These are phyloP conservation scores for Sciurus niger DNA, from an alignment of 2,113 vertebrate genomes.

Conservation along the genomic window DNA sequence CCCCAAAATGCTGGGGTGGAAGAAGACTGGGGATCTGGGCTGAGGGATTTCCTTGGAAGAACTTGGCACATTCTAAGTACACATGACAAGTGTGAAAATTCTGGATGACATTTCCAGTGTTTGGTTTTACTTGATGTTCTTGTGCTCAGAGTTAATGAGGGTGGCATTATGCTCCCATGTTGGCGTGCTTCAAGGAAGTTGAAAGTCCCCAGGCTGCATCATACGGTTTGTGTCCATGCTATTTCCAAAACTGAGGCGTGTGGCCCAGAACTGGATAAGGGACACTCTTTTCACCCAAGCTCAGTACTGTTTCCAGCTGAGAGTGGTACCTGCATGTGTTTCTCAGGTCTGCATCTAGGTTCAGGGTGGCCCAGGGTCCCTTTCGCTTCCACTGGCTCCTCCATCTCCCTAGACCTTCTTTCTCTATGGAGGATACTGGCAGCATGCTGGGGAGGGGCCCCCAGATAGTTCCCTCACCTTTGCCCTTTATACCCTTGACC, in stretches of 20 bases:
- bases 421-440: not conserved
- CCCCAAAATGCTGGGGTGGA: not conserved
- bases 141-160: slow-evolving; percentile 42
- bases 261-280: not conserved
- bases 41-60: not conserved
- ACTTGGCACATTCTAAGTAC: not conserved
- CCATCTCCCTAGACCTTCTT: not conserved
- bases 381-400: not conserved
- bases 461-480: not conserved
- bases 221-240: not conserved
- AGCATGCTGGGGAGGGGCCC: not conserved
- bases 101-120: slow-evolving; percentile 31
- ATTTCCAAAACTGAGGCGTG: not conserved
- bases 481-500: not conserved
- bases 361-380: not conserved
- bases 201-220: not conserved
- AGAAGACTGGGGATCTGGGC: not conserved
- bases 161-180: not conserved
- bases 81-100: not conserved
- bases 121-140: slow-evolving; percentile 51
- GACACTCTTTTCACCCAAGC: not conserved
- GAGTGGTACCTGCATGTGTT: too few relatives aligned
- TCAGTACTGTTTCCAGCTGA: not conserved
- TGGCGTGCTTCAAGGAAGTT: not conserved
- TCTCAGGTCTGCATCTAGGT: not conserved